These are phyloP conservation scores for Melanotaenia parkinsoni DNA, from an alignment of 2,797 vertebrate species.

Conservation along the genomic window DNA sequence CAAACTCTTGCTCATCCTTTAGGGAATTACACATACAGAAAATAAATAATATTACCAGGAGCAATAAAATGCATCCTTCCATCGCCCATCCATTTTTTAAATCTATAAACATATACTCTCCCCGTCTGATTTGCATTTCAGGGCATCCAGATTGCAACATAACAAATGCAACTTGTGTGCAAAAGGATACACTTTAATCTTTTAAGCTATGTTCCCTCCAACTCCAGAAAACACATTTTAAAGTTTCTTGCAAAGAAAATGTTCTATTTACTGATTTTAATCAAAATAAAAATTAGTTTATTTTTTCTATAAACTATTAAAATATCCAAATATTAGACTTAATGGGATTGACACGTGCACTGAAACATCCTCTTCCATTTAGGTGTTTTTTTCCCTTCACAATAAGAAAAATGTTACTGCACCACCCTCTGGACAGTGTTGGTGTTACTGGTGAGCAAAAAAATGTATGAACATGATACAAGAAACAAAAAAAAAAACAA, in stretches of 20 bases:
- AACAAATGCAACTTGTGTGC: slow-evolving; percentile 6
- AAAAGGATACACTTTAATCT: slow-evolving; percentile 19
- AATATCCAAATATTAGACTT: not conserved
- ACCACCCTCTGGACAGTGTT: slow-evolving; percentile 62
- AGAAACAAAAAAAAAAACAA: slow-evolving; percentile 30
- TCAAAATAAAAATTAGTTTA: not conserved
- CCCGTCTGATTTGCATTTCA: slow-evolving; percentile 20
- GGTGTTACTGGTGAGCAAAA: slow-evolving; percentile 41
- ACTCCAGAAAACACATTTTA: not conserved
- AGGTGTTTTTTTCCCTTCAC: not conserved
- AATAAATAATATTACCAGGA: slow-evolving; percentile 26
- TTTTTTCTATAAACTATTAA: not conserved
- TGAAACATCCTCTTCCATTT: not conserved
- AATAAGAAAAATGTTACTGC: slow-evolving; percentile 39
- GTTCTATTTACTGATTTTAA: not conserved
- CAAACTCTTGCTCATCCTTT: slow-evolving; percentile 37
- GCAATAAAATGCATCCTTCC: slow-evolving; percentile 29
- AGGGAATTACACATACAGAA: slow-evolving; percentile 30
- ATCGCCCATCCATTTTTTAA: not conserved
- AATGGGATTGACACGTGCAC: not conserved
- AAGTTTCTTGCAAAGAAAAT: not conserved
- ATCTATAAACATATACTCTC: slow-evolving; percentile 32
- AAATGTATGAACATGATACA: slow-evolving; percentile 11
- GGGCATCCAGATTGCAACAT: slow-evolving; percentile 28
- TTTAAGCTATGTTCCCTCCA: not conserved